These are phyloP conservation scores for Nomada ruficornis DNA, from an alignment of 2,888 invertebrate species.

Conservation along the genomic window DNA sequence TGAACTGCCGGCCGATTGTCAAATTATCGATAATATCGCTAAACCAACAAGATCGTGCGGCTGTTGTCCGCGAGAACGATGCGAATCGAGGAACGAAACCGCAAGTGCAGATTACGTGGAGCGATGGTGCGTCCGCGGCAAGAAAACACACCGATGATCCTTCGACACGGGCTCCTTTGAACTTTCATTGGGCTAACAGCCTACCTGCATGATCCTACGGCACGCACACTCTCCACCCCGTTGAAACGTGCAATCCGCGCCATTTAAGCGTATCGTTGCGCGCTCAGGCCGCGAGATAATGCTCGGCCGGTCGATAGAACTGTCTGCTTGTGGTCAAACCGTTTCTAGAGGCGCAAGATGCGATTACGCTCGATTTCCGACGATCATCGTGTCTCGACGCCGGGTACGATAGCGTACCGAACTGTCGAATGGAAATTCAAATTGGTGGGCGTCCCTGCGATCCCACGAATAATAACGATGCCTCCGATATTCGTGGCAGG, in stretches of 20 bases:
- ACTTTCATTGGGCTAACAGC: constrained; percentile 54
- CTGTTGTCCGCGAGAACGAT: constrained; percentile 55
- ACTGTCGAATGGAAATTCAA: constrained; percentile 65
- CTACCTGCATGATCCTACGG: constrained; percentile 47
- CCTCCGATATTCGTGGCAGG: constrained; percentile 6
- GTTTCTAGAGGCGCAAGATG: constrained; percentile 67
- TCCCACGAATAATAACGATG: constrained; percentile 50
- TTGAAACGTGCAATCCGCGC: constrained; percentile 30
- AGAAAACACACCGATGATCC: constrained; percentile 43
- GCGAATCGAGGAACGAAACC: constrained; percentile 68
- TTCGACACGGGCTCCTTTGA: constrained; percentile 50
- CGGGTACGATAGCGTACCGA: constrained; percentile 54
- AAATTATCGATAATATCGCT: constrained; percentile 84
- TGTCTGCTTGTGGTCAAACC: constrained; percentile 67
- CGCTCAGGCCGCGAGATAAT: constrained; percentile 51
- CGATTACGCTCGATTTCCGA: constrained; percentile 63
- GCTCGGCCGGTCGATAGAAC: constrained; percentile 49
- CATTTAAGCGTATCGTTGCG: constrained; percentile 35
- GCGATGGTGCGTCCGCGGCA: constrained; percentile 45
- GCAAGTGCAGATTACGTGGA: constrained; percentile 71
- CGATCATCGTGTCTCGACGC: constrained; percentile 48
- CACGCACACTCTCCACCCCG: constrained; percentile 22
- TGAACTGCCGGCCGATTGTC: constrained; percentile 78
- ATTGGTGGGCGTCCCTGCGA: constrained; percentile 65
- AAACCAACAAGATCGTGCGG: constrained; percentile 81